Base-by-base conservation (phyloP, 2,888 invertebrate genomes). In the Morpho deidamia region DNA sequence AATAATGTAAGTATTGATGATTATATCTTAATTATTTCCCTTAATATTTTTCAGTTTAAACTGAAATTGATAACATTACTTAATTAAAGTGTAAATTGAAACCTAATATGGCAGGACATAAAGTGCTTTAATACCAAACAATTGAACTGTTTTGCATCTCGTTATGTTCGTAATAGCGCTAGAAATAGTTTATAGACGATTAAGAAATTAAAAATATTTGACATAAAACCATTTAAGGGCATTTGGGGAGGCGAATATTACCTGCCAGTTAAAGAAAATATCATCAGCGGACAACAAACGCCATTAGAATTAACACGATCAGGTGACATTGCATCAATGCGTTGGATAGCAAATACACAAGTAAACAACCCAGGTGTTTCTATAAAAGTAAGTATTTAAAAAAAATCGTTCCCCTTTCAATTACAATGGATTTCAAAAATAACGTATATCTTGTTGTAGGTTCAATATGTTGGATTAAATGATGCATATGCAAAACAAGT, bases 381-480 rank as follows among this genome's bases (percentile, higher is more conserved):
- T 32, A 78, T 83, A 1, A 71, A 65, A 63, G 84, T 83, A 65
- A 5, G 23, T 23, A 23, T 23, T 23, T 23, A 23, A 23, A 23
- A 23, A 23, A 23, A n/a, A n/a, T 23, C 23, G 23, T 23, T 23
- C 4, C 1, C 4, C 4, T 1, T 23, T 23, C 5, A 23, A 23
- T 5, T 23, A 23, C 4, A 23, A 23, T 5, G 23, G 4, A 23
- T 23, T 23, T 23, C 23, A 23, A 5, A 23, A 23, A 23, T 23
- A 23, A 23, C 23, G 5, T 5, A 23, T 23, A 23, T 23, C 23
- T 23, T 23, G n/a, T 59, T 61, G 8, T 42, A 81, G 80, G 72
- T 81, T 12, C 70, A 72, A 8, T 81, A 71, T 39, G 74, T 73
- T 51, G 75, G 74, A 23, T 45, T 81, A 7, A 76, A 65, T 44